A percentile compares a stretch with the other conserved stretches of the same genome.
Evolutionary conservation across 2,797 vertebrate genomes (phyloP).

Genomic region (Atherinosoma microstoma): DNA sequence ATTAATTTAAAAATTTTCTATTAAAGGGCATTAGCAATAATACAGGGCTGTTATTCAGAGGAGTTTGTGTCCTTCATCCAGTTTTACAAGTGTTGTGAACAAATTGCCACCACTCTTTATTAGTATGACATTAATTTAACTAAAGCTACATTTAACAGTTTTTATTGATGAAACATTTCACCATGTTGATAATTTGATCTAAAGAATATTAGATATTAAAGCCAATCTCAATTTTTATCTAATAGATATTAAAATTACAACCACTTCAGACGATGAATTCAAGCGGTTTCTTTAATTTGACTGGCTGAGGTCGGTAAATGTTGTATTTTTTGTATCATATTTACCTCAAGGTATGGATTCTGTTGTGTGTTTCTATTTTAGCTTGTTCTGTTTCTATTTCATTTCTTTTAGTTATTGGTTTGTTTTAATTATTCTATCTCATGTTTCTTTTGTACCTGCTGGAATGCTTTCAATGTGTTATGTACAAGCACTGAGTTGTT

Average conservation of each 20-base stretch:
- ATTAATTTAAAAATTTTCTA: slow-evolving; percentile 67
- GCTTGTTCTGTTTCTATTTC: neutral
- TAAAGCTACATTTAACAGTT: neutral
- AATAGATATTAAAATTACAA: neutral
- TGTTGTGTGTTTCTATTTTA: neutral
- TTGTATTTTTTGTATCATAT: neutral
- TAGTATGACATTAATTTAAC: neutral
- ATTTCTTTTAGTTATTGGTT: too few relatives aligned
- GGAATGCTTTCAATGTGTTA: neutral
- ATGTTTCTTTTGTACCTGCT: neutral
- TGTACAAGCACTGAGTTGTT: neutral
- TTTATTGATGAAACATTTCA: neutral
- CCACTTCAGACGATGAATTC: neutral
- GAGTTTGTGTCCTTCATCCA: slow-evolving; percentile 52
- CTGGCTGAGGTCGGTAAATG: neutral
- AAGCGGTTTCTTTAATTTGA: neutral
- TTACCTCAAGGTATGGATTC: too few relatives aligned
- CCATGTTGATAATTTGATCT: neutral
- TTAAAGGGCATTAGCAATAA: slow-evolving; percentile 67
- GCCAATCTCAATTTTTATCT: neutral
- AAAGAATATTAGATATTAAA: neutral
- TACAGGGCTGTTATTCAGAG: slow-evolving; percentile 55
- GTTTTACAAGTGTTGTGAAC: slow-evolving; percentile 36
- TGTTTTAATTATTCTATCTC: too few relatives aligned
- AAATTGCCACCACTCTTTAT: slow-evolving; percentile 11